Evolutionary conservation across 2,797 vertebrate genomes (phyloP), one percentile per base, ranked within the genome.

Genomic region (Chloroceryle inda): DNA sequence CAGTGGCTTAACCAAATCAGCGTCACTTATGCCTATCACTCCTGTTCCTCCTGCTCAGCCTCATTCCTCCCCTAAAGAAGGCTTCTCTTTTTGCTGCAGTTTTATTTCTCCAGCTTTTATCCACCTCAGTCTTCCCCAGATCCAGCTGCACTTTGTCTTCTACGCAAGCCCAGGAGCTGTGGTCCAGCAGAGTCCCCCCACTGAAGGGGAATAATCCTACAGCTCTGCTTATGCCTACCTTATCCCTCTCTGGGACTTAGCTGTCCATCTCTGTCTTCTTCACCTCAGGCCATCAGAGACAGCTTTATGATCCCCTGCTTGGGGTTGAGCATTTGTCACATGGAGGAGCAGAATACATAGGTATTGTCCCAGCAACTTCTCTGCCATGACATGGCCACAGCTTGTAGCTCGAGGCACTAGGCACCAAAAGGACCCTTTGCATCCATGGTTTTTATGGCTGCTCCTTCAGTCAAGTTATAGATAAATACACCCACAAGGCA

Each of bases 21-120:
- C 63, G 42, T 75, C 0, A 0, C 14, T 81, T 76, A 38, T 7
- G 38, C 61, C 47, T 89, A 6, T 67, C 49, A 17, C 68, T 92
- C 75, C 61, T 64, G 61, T 62, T 92, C 20, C 63, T 92, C 83
- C 64, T 92, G 61, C 75, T 89, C 45, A 88, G 47, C 76, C 42
- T 89, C 79, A 92, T 91, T 96, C 76, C 50, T 91, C 27, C 62
- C 33, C 67, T 69, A 66, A 62, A 44, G 62, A 78, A 72, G 37
- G 45, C 27, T 81, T 75, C 23, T 76, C 23, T 82, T 93, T 71
- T 16, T 92, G 55, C 20, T 88, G 76, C 38, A 76, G 47, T 78
- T 92, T 88, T 92, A 58, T 91, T 91, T 78, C 52, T 89, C 27
- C 53, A 83, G 38, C 15, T 71, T 95, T 86, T 89, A 68, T 52